Base-by-base conservation (phyloP, 1,140 invertebrate genomes). In the Agraylea sexmaculata region DNA sequence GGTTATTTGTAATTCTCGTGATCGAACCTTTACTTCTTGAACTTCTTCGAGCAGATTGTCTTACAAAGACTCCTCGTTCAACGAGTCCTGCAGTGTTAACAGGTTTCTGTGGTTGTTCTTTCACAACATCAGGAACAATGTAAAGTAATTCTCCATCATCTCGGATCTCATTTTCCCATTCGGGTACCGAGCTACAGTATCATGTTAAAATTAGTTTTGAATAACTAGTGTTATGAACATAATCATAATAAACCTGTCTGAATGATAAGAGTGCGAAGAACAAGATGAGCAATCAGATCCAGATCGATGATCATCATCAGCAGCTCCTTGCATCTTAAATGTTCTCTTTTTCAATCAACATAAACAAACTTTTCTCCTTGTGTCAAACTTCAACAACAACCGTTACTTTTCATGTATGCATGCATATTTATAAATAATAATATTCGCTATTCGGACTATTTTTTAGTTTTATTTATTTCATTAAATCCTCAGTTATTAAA, bases 91-190 rank as follows among this genome's bases (percentile, higher is more conserved):
- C 3, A 27, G 17, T 40, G 19, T n/a, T 37, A 4, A 31, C 34
- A 1, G 34, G 30, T 4, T n/a, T 8, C 16, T 49, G 45, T 2
- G 31, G 5, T 10, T 27, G 16, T 3, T 39, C 42, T n/a, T 39
- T 49, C 34, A 43, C 43, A 10, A 28, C 18, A n/a, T 45, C 38
- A 16, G 30, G 42, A 4, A 49, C 40, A 25, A 77, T 69, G 43
- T 70, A 75, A 43, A 74, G 64, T 16, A 77, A 53, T 54, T 77
- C 73, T 16, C 73, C 74, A 39, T 62, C 64, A 29, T 69, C 57
- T 33, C 57, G 61, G 16, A 77, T 60, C 49, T 68, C 67, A 4
- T 71, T 66, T 55, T 77, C 74, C 73, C 74, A 77, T 59, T 77
- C 74, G 23, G 67, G 69, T 33, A 70, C 64, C n/a, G 72, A 75